These are phyloP conservation scores for Harpagifer antarcticus DNA, from an alignment of 2,797 vertebrate species.

Conservation along the genomic window DNA sequence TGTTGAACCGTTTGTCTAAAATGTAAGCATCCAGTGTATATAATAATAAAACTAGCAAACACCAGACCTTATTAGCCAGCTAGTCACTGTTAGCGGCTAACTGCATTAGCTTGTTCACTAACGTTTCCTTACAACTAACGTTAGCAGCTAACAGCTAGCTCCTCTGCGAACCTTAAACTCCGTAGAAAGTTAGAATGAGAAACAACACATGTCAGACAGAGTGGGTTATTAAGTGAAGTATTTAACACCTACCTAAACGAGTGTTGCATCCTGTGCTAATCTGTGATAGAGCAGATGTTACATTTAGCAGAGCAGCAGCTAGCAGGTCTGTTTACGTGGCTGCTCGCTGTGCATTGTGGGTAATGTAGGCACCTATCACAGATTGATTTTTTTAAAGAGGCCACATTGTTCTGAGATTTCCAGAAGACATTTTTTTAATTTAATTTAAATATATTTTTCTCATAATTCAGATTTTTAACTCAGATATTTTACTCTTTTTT, in stretches of 20 bases:
- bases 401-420: no score
- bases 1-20: rapidly evolving
- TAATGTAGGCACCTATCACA: constrained; percentile 40
- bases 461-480: no score
- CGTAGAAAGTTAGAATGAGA: neutral
- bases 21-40: rapidly evolving
- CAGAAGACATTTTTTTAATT: no score
- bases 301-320: constrained; percentile 9
- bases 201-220: neutral
- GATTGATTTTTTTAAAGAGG: no score
- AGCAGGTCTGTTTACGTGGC: constrained; percentile 78
- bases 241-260: constrained; percentile 36
- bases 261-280: constrained; percentile 50
- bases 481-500: no score
- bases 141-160: constrained; percentile 35
- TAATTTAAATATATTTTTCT: no score
- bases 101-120: constrained; percentile 11
- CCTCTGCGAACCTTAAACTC: neutral
- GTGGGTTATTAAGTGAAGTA: rapidly evolving
- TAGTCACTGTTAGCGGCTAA: constrained; percentile 36
- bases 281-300: neutral
- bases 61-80: neutral
- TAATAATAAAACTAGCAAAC: neutral
- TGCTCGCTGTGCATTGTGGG: constrained; percentile 79
- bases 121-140: neutral